Conservation (phyloP, 2,113 vertebrate species). For the Centropristis striata region DNA sequence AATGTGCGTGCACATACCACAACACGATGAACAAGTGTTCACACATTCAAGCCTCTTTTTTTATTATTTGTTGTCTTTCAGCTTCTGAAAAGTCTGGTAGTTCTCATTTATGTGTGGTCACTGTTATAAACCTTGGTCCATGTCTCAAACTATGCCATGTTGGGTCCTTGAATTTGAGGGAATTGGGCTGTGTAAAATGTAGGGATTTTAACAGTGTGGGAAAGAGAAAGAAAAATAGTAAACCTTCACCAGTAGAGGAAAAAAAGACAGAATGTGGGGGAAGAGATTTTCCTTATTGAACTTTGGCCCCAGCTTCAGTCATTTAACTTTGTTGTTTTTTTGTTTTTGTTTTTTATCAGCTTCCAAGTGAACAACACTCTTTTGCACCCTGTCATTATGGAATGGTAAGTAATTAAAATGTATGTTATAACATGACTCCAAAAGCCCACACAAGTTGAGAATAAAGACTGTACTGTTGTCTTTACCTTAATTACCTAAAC, state of each 20-base stretch:
- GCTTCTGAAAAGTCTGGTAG: no score
- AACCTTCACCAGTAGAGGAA: neutral
- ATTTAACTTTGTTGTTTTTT: neutral
- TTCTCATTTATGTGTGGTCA: no score
- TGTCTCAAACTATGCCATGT: no score
- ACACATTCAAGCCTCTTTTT: no score
- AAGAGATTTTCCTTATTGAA: neutral
- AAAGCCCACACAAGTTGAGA: neutral
- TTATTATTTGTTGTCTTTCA: no score
- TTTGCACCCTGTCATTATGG: constrained; percentile 93
- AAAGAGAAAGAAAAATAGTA: neutral
- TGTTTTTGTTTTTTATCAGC: constrained; percentile 72
- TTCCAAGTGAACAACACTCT: constrained; percentile 92
- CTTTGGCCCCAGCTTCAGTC: neutral
- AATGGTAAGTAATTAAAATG: constrained; percentile 90
- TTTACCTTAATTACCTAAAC: neutral
- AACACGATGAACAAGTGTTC: no score
- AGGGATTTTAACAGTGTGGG: neutral
- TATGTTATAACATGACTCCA: neutral
- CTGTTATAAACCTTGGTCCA: no score
- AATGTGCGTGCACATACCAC: no score
- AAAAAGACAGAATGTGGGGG: neutral
- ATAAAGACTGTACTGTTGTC: neutral
- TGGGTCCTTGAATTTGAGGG: no score
- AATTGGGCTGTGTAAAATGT: no score